Base-by-base conservation (phyloP, 2,797 vertebrate genomes). In the Muraenolepis orangiensis region DNA sequence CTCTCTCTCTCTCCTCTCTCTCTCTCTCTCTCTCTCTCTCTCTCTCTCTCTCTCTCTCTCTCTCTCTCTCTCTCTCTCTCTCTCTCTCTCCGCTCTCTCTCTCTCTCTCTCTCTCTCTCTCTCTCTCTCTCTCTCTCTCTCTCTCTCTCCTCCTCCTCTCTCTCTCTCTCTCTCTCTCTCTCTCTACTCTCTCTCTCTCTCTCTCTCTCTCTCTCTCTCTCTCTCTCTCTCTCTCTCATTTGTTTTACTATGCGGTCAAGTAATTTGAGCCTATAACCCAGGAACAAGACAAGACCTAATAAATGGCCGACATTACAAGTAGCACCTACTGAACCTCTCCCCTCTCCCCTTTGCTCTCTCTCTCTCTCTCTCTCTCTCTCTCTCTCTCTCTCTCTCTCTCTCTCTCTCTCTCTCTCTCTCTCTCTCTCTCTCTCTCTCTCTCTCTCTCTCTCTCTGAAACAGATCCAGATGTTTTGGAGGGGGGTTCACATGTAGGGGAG, bases 251-350 rank as follows among this genome's bases (percentile, higher is more conserved):
- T 86, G 85, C 61, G 81, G 84, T 86, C 46, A 70, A 82, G 40
- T 78, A 92, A 93, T 75, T 89, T 72, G 89, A 92, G 87, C 83
- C 81, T 82, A 85, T 26, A 66, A 80, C 67, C 83, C 75, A 84
- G 80, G 76, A 91, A 90, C 68, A 79, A 87, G 80, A 90, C 68
- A 79, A 87, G 80, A 90, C 74, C 85, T 86, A 92, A 90, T 85
- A 90, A 87, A 73, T 74, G 82, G 75, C 73, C 82, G 82, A 66
- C 73, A 79, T 79, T 72, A 90, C 77, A 90, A 51, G 84, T 78
- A 93, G 87, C 76, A 83, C 75, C 68, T 85, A 79, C 72, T 88
- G 82, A 66, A 36, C 28, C 46, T 4, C 32, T 34, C 32, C 32
- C 7, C 32, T 8, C 7, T 8, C 32, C 7, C 76, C 75, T 87